Conservation (phyloP, 2,888 invertebrate species). For the Melieria crassipennis region DNA sequence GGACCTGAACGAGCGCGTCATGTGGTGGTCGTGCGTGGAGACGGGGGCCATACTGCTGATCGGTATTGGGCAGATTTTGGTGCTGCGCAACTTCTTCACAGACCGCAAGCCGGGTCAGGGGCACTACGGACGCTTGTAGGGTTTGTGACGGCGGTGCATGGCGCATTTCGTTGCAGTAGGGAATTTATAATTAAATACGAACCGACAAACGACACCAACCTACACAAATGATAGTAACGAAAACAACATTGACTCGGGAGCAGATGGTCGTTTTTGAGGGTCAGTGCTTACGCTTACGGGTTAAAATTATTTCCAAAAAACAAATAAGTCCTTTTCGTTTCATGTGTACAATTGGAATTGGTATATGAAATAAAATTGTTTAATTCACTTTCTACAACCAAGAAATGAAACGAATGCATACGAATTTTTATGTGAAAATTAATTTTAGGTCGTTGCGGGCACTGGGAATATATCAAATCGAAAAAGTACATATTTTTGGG, state of each 20-base stretch:
- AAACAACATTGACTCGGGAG: neutral
- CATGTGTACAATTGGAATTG: neutral
- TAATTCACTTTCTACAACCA: no score
- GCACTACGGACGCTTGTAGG: constrained; percentile 51
- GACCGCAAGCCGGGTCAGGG: constrained; percentile 72
- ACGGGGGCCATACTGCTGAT: constrained; percentile 85
- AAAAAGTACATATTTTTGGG: no score
- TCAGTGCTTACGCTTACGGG: constrained; percentile 23
- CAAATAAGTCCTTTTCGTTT: neutral
- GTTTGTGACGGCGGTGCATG: constrained; percentile 43
- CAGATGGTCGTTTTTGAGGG: neutral
- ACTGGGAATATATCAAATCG: no score
- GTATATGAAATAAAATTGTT: neutral
- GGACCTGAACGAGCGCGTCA: constrained; percentile 93
- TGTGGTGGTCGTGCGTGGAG: constrained; percentile 93
- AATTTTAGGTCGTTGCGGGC: no score
- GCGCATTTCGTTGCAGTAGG: constrained; percentile 8
- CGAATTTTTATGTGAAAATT: no score
- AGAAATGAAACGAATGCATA: no score
- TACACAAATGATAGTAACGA: neutral
- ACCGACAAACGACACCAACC: neutral
- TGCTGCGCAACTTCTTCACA: constrained; percentile 90
- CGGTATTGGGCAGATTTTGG: constrained; percentile 89
- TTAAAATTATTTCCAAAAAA: constrained; percentile 11
- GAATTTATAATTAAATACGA: constrained; percentile 6